Conservation (phyloP, 2,888 invertebrate genomes). For the Sthenelais limicola region DNA sequence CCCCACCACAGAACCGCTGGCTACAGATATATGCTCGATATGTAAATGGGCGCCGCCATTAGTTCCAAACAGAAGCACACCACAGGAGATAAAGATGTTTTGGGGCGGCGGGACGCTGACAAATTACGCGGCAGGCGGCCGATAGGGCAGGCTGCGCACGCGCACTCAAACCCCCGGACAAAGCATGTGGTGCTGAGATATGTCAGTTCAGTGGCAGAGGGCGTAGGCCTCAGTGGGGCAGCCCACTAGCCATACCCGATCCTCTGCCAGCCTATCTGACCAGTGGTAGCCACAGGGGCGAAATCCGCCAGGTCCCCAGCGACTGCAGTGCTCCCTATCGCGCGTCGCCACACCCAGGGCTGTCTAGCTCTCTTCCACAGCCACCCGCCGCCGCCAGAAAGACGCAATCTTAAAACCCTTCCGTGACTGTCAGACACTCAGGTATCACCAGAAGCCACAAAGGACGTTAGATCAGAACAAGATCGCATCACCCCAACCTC, state of each 20-base stretch:
- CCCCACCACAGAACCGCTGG: slow-evolving; percentile 14
- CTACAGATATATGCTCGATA: slow-evolving; percentile 24
- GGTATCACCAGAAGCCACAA: slow-evolving; percentile 23
- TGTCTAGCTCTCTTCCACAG: background rate
- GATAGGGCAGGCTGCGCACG: background rate
- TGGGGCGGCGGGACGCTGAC: slow-evolving; percentile 23
- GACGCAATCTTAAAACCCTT: slow-evolving; percentile 21
- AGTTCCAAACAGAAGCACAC: background rate
- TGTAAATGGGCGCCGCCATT: slow-evolving; percentile 20
- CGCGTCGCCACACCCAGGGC: slow-evolving; percentile 30
- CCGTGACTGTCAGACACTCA: slow-evolving; percentile 21
- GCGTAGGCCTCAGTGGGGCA: too few relatives aligned
- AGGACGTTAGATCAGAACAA: background rate
- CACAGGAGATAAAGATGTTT: slow-evolving; percentile 14
- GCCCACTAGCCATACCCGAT: too few relatives aligned
- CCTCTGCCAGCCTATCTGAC: slow-evolving; percentile 23
- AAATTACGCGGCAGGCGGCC: slow-evolving; percentile 13
- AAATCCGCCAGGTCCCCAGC: slow-evolving; percentile 32
- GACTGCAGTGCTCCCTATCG: slow-evolving; percentile 22
- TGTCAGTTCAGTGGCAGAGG: too few relatives aligned
- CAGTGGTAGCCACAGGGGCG: slow-evolving; percentile 25
- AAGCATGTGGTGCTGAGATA: background rate
- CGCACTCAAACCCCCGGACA: background rate
- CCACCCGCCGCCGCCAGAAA: background rate
- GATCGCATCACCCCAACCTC: background rate